Evolutionary conservation across 1,140 invertebrate genomes (phyloP).

Genomic region (Leptinotarsa texana): DNA sequence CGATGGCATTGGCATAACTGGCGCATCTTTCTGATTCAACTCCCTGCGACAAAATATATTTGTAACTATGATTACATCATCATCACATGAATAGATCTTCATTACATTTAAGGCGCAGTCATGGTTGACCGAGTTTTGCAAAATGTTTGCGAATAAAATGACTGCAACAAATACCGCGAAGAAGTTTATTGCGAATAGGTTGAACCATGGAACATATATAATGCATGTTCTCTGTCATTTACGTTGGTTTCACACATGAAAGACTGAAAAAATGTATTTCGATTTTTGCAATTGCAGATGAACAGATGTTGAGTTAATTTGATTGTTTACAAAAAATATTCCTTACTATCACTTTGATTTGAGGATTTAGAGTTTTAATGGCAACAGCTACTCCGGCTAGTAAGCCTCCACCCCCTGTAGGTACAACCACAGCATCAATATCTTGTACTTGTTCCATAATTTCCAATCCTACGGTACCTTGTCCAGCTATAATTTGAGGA

Average conservation of each 20-base stretch:
- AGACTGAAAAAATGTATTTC: slow-evolving; percentile 8
- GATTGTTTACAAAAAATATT: background rate
- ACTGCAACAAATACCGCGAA: background rate
- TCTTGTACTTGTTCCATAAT: slow-evolving; percentile 83
- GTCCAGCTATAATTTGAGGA: slow-evolving; percentile 90
- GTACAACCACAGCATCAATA: slow-evolving; percentile 78
- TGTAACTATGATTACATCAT: background rate
- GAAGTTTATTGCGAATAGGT: background rate
- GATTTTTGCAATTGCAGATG: too few species aligned
- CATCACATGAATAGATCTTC: too few species aligned
- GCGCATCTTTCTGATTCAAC: slow-evolving; percentile 90
- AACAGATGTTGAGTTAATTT: too few species aligned
- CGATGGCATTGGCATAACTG: slow-evolving; percentile 78
- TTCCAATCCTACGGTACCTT: slow-evolving; percentile 90
- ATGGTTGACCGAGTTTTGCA: background rate
- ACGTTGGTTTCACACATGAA: too few species aligned
- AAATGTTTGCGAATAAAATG: too few species aligned
- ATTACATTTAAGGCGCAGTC: background rate
- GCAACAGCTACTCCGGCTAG: slow-evolving; percentile 87
- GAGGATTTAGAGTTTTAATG: slow-evolving; percentile 81
- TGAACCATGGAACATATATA: too few species aligned
- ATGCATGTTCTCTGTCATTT: too few species aligned
- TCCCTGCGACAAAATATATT: slow-evolving; percentile 64
- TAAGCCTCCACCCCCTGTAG: slow-evolving; percentile 87
- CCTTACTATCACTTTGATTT: slow-evolving; percentile 74